Evolutionary conservation across 2,888 invertebrate species (phyloP).

Genomic region (Drosophila recens): DNA sequence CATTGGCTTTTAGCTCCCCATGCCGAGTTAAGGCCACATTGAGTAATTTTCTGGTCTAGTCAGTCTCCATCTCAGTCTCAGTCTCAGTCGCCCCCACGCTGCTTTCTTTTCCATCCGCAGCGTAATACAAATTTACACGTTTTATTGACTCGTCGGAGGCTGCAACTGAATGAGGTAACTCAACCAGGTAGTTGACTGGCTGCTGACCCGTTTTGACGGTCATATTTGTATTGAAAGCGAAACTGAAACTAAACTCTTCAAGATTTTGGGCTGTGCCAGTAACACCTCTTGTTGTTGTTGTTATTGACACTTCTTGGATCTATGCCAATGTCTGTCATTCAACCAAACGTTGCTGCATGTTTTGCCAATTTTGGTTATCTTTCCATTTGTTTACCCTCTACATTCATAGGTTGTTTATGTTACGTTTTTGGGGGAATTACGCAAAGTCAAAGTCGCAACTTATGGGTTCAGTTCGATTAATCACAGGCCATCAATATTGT

Average conservation of each 20-base stretch:
- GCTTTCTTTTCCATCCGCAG: slow-evolving; percentile 63
- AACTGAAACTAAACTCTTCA: slow-evolving; percentile 42
- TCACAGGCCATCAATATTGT: slow-evolving; percentile 36
- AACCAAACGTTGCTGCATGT: slow-evolving; percentile 32
- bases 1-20: slow-evolving; percentile 40
- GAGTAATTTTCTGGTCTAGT: slow-evolving; percentile 74
- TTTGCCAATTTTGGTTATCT: slow-evolving; percentile 27
- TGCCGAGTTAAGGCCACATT: slow-evolving; percentile 41
- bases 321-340: slow-evolving; percentile 74
- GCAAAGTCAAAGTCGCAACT: slow-evolving; percentile 55
- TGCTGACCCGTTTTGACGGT: slow-evolving; percentile 63
- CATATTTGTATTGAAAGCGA: slow-evolving; percentile 66
- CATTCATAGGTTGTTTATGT: slow-evolving; percentile 21
- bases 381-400: slow-evolving; percentile 49
- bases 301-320: slow-evolving; percentile 50
- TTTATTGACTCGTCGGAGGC: slow-evolving; percentile 46
- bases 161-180: slow-evolving; percentile 59
- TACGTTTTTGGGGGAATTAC: slow-evolving; percentile 49
- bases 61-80: slow-evolving; percentile 17
- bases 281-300: slow-evolving; percentile 19
- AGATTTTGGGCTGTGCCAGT: slow-evolving; percentile 59
- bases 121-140: slow-evolving; percentile 72
- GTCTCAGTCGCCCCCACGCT: slow-evolving; percentile 35
- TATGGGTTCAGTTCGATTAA: slow-evolving; percentile 54
- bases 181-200: slow-evolving; percentile 28